phyloP scores from a whole-genome alignment of 92 coral and sea anemone genomes.

The Epizoanthus stellaris region DNA sequence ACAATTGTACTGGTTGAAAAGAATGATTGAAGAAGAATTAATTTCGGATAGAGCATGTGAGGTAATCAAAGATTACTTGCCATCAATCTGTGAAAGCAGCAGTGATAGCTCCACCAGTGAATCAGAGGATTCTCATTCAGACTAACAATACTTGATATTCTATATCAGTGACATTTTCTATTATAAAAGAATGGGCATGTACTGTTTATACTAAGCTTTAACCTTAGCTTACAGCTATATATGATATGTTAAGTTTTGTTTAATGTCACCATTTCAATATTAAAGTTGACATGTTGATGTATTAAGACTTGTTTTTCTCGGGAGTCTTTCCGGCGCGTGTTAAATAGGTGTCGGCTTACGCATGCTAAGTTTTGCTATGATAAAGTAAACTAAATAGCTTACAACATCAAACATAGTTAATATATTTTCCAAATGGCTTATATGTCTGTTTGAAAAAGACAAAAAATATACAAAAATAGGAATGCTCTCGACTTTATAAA shows the following conservation, averaged over 20 bases:
- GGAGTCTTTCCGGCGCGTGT: no score
- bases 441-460: no score
- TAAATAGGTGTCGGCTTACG: no score
- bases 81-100: conserved; percentile 31
- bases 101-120: conserved; percentile 30
- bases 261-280: conserved; percentile 1
- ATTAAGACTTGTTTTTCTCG: conserved; percentile 39
- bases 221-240: background rate
- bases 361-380: no score
- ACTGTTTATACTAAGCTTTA: conserved; percentile 11
- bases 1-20: conserved; percentile 35
- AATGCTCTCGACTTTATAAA: no score
- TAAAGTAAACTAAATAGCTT: no score
- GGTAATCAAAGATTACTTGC: conserved; percentile 22
- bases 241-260: conserved; percentile 21
- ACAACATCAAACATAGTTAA: no score
- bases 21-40: conserved; percentile 20
- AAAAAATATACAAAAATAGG: no score
- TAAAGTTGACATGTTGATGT: conserved; percentile 45
- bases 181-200: conserved; percentile 3
- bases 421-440: no score
- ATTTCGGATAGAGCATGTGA: background rate
- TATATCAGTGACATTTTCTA: conserved; percentile 12
- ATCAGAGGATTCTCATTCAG: conserved; percentile 33
- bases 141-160: conserved; percentile 15